Conservation (phyloP, 2,113 vertebrate genomes). For the Micronycteris hirsuta region DNA sequence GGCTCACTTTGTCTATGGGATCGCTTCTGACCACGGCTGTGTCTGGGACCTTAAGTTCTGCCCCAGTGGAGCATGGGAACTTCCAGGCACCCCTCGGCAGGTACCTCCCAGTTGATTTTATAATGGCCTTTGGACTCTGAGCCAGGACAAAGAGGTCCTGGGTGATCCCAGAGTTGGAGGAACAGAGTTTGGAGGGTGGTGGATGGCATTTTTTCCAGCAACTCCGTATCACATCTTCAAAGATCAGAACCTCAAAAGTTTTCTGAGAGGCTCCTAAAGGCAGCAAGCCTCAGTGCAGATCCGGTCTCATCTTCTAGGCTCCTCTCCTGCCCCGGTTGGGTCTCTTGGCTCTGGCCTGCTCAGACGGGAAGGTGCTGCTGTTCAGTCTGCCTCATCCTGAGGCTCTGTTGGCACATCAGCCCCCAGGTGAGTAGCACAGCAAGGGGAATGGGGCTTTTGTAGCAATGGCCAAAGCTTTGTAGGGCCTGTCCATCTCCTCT, state of each 20-base stretch:
- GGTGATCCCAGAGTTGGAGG: not conserved
- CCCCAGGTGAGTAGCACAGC: conserved; percentile 73
- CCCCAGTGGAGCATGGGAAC: conserved; percentile 94
- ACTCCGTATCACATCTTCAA: not conserved
- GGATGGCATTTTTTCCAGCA: conserved; percentile 3
- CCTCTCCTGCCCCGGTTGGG: conserved; percentile 91
- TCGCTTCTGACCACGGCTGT: conserved; percentile 91
- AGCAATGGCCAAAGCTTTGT: not conserved
- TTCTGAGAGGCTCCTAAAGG: not conserved
- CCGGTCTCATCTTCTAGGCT: conserved; percentile 75
- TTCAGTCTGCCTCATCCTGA: conserved; percentile 92
- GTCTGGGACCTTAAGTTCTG: conserved; percentile 97
- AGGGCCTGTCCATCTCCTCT: not conserved
- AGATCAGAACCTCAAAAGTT: not conserved
- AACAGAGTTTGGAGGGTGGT: not conserved
- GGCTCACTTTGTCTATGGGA: conserved; percentile 86
- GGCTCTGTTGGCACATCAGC: conserved; percentile 79
- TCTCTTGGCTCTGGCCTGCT: conserved; percentile 90
- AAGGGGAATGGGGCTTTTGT: not conserved
- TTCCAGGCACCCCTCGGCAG: conserved; percentile 82
- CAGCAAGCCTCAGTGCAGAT: not conserved
- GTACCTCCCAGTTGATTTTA: conserved; percentile 73
- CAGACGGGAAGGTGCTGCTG: conserved; percentile 86
- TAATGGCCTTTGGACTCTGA: not conserved
- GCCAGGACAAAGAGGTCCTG: not conserved